Conservation (phyloP, 2,113 vertebrate genomes). For the Psilopsiagon aurifrons region DNA sequence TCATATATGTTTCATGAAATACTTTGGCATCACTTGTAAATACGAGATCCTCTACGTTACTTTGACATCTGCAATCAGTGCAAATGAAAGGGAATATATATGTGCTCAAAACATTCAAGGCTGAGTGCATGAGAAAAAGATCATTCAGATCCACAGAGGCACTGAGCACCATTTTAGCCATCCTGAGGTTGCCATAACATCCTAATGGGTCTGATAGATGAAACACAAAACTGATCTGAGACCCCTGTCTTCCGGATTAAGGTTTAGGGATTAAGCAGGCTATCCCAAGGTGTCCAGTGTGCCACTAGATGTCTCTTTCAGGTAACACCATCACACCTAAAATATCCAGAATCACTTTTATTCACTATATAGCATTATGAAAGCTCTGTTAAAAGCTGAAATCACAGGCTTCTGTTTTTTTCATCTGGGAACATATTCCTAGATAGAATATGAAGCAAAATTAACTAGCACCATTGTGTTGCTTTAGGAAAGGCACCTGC, state of each 20-base stretch:
- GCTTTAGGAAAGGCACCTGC: neutral
- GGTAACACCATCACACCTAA: neutral
- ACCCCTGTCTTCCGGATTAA: neutral
- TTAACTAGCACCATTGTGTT: neutral
- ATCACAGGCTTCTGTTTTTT: neutral
- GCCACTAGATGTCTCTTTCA: neutral
- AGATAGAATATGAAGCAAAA: neutral
- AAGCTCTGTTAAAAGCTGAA: neutral
- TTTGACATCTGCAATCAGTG: neutral
- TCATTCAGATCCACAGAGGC: neutral
- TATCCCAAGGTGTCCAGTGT: neutral
- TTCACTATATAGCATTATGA: neutral
- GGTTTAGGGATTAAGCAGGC: neutral
- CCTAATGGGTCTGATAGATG: neutral
- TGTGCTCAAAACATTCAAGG: neutral
- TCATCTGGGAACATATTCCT: neutral
- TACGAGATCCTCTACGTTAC: neutral
- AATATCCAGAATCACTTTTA: neutral
- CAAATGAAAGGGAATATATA: neutral
- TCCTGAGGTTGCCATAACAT: neutral
- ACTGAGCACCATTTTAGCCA: neutral
- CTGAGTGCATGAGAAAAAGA: neutral
- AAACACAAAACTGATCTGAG: neutral
- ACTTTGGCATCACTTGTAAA: neutral
- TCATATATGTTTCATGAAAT: neutral